Percentiles rank a stretch among this genome's conserved stretches.
Conservation (phyloP, 2,113 vertebrate species). For the Cottus gobio region DNA sequence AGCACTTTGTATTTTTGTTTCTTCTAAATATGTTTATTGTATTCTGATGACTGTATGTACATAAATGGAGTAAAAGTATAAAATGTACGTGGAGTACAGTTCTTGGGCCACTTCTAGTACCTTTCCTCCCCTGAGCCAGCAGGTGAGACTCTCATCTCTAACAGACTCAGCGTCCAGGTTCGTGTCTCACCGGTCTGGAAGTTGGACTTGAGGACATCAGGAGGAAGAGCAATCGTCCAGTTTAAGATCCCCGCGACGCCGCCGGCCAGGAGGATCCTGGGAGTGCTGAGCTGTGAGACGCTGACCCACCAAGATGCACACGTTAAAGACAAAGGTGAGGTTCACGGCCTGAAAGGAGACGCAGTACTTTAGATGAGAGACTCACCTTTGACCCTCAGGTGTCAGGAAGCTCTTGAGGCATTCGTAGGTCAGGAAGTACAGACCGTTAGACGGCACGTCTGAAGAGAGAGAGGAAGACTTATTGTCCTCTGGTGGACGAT, state of each 20-base stretch:
- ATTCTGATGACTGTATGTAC: too few relatives aligned
- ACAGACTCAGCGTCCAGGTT: neutral
- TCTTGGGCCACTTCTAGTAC: too few relatives aligned
- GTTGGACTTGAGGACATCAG: conserved; percentile 86
- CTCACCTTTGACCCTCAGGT: conserved; percentile 80
- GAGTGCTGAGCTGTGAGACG: conserved; percentile 75
- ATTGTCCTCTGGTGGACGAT: too few relatives aligned
- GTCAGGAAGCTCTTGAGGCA: conserved; percentile 79
- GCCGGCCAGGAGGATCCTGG: conserved; percentile 81
- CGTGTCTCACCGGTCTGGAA: conserved; percentile 81
- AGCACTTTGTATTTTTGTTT: too few relatives aligned
- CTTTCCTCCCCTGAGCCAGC: too few relatives aligned
- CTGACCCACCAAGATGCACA: conserved; percentile 45
- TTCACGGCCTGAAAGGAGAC: neutral
- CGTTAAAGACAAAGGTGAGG: neutral
- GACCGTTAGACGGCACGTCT: conserved; percentile 84
- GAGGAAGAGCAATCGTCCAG: conserved; percentile 84
- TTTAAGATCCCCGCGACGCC: conserved; percentile 82
- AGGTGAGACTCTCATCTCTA: too few relatives aligned
- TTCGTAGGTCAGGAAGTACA: conserved; percentile 85
- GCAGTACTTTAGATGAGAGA: neutral
- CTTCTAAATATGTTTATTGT: too few relatives aligned
- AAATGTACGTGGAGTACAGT: too few relatives aligned
- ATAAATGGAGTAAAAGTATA: too few relatives aligned
- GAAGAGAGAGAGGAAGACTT: neutral